A percentile compares a stretch with the other conserved stretches of the same genome.
These are phyloP conservation scores for Scrobipalpa costella DNA, from an alignment of 2,888 invertebrate species.

Conservation along the genomic window DNA sequence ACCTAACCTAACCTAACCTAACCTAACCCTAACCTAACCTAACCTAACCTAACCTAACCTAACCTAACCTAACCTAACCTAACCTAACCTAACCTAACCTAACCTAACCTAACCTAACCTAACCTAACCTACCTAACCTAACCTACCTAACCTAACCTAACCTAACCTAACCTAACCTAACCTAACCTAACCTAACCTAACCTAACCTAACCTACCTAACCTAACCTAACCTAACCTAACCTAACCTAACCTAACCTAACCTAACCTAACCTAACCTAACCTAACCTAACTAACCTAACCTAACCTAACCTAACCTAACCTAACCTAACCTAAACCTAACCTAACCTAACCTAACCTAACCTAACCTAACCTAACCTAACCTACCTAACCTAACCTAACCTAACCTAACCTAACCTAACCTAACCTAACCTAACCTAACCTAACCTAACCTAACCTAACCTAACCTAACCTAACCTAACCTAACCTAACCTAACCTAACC, in stretches of 20 bases:
- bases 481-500: conserved; percentile 21
- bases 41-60: conserved; percentile 21
- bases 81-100: conserved; percentile 29
- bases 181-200: no score
- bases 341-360: no score
- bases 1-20: conserved; percentile 24
- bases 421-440: conserved; percentile 26
- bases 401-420: conserved; percentile 26
- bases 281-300: conserved; percentile 29
- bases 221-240: conserved; percentile 27
- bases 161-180: no score
- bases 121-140: no score
- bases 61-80: conserved; percentile 26
- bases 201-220: no score
- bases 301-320: conserved; percentile 30
- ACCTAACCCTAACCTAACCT: conserved; percentile 26
- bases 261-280: conserved; percentile 30
- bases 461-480: conserved; percentile 29
- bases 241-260: conserved; percentile 30
- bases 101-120: conserved; percentile 30
- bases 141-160: no score
- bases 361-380: no score
- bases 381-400: no score
- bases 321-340: conserved; percentile 21
- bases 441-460: conserved; percentile 30